Base-by-base conservation (phyloP, 2,888 invertebrate genomes). In the Euspilapteryx auroguttella region DNA sequence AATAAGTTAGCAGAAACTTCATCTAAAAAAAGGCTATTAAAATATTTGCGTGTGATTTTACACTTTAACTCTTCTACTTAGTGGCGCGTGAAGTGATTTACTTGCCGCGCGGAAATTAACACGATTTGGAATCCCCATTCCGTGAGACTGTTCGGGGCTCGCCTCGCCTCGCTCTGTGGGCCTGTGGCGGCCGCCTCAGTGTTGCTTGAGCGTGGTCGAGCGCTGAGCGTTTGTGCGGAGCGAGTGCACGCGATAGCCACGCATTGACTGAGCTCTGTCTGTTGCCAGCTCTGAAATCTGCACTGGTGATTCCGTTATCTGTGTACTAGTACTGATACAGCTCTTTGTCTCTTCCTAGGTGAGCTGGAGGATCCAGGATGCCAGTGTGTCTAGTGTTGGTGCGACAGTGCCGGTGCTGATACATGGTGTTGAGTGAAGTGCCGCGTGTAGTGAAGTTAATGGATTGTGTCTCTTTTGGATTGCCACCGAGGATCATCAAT, bases 391-490 rank as follows among this genome's bases (percentile, higher is more conserved):
- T 59, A 64, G 71, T 73, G 71, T 56, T 66, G 63, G 71, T 73
- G 66, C 55, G 50, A 6, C 4, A 29, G 24, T 29, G n/a, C 22
- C n/a, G 32, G 32, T 28, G 25, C 10, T 25, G 17, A 22, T 30
- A 26, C 27, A 21, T n/a, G 25, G 33, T 33, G 33, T 28, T 13
- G 27, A n/a, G n/a, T n/a, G n/a, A 28, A 27, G 33, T 32, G 6
- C n/a, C 11, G 17, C 46, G n/a, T 52, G 59, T 71, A 73, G 73
- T 58, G 53, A 55, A n/a, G 49, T 73, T 66, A 50, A 66, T 68
- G 69, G 61, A 69, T 75, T 73, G 73, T 69, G 69, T 57, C 47
- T 52, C 43, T 50, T 57, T 69, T 65, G 73, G 73, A 75, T 75
- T 75, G 65, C 62, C 61, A 61, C 50, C 61, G 62, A 58, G 57